These are phyloP conservation scores for Carcharodon carcharias DNA, from an alignment of 2,797 vertebrate species.

Conservation along the genomic window DNA sequence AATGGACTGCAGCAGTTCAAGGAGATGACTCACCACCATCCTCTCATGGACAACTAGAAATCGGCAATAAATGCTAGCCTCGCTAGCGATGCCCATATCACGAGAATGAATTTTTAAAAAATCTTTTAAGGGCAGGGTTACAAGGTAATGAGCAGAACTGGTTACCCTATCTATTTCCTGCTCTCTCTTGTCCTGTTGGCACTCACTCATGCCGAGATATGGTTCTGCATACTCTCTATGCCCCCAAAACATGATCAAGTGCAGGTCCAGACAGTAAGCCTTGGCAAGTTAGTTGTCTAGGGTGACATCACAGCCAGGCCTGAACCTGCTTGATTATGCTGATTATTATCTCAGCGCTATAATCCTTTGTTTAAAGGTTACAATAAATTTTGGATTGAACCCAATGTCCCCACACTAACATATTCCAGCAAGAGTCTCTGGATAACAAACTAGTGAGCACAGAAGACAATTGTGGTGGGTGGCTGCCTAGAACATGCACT, in stretches of 20 bases:
- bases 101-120: neutral
- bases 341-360: neutral
- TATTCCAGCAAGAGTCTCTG: neutral
- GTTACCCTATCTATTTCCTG: neutral
- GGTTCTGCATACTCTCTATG: neutral
- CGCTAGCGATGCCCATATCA: neutral
- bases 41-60: no score
- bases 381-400: neutral
- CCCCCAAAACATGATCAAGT: neutral
- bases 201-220: neutral
- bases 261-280: neutral
- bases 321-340: neutral
- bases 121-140: neutral
- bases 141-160: neutral
- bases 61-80: neutral
- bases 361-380: neutral
- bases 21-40: neutral
- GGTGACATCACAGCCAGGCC: neutral
- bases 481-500: neutral
- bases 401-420: neutral
- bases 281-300: neutral
- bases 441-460: neutral
- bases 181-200: neutral
- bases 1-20: neutral
- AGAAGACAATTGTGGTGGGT: no score